Percentiles rank a stretch among this genome's conserved stretches.
Evolutionary conservation across 2,113 vertebrate genomes (phyloP).

Genomic region (Lepidiolamprologus cunningtoni): DNA sequence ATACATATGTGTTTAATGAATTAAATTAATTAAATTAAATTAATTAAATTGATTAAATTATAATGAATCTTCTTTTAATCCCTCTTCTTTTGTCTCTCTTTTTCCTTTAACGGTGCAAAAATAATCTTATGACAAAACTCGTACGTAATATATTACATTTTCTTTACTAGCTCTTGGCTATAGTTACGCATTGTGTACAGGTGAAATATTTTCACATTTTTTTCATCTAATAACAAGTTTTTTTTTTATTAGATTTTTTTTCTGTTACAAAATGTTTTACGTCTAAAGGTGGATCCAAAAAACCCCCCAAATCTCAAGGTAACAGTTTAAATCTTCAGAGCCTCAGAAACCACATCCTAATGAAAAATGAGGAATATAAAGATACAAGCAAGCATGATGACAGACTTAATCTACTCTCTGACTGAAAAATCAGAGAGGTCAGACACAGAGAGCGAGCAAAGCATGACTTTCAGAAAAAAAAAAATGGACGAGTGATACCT

Average conservation of each 20-base stretch:
- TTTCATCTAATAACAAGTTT: background rate
- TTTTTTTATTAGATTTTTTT: background rate
- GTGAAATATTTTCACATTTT: background rate
- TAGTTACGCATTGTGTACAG: background rate
- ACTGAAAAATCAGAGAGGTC: background rate
- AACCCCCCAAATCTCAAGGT: rapidly evolving
- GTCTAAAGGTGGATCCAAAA: background rate
- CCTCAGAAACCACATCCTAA: background rate
- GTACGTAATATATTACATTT: background rate
- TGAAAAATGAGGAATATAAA: background rate
- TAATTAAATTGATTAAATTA: background rate
- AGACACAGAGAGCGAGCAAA: background rate
- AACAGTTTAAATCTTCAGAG: background rate
- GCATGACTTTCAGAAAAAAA: background rate
- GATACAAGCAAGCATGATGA: background rate
- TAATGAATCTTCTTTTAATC: background rate
- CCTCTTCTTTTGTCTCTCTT: background rate
- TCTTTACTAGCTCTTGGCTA: background rate
- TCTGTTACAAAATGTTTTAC: background rate
- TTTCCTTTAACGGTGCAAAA: background rate
- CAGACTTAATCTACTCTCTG: background rate
- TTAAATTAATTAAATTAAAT: background rate
- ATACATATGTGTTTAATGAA: background rate
- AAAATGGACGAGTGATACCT: background rate
- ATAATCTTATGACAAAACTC: background rate